These are phyloP conservation scores for Dromius quadrimaculatus DNA, from an alignment of 2,888 invertebrate genomes.

Conservation along the genomic window DNA sequence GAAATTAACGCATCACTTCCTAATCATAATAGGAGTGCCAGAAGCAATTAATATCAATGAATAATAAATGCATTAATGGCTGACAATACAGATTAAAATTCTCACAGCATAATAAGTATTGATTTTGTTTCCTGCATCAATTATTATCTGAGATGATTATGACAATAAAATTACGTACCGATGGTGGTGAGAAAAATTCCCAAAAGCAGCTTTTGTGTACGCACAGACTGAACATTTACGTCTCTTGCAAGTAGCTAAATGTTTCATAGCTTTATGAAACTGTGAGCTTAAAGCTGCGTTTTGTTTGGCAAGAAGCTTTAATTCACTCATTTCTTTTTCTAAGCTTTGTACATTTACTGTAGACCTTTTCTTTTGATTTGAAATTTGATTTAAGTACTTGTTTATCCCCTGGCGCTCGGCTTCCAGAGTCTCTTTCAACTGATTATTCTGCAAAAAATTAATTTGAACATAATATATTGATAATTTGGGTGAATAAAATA, in stretches of 20 bases:
- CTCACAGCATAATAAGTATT: no score
- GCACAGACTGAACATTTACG: conserved; percentile 73
- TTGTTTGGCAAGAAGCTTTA: conserved; percentile 69
- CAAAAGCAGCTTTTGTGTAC: conserved; percentile 72
- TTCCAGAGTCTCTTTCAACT: conserved; percentile 70
- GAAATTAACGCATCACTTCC: no score
- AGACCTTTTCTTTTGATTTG: conserved; percentile 64
- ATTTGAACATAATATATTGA: conserved; percentile 33
- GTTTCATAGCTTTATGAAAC: conserved; percentile 70
- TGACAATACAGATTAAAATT: no score
- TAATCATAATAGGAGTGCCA: no score
- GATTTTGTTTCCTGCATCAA: no score
- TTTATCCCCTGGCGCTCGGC: conserved; percentile 69
- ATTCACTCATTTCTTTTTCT: conserved; percentile 66
- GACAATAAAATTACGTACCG: conserved; percentile 58
- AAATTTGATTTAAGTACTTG: conserved; percentile 62
- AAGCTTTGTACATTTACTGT: conserved; percentile 66
- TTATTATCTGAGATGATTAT: no score
- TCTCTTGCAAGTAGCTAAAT: conserved; percentile 68
- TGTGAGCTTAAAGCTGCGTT: conserved; percentile 68
- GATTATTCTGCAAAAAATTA: conserved; percentile 68
- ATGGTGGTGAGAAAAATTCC: conserved; percentile 65
- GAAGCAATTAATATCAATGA: no score
- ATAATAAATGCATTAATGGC: no score
- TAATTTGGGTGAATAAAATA: not conserved